These are phyloP conservation scores for Aspidiotus rigidus DNA, from an alignment of 2,888 invertebrate species.

Conservation along the genomic window DNA sequence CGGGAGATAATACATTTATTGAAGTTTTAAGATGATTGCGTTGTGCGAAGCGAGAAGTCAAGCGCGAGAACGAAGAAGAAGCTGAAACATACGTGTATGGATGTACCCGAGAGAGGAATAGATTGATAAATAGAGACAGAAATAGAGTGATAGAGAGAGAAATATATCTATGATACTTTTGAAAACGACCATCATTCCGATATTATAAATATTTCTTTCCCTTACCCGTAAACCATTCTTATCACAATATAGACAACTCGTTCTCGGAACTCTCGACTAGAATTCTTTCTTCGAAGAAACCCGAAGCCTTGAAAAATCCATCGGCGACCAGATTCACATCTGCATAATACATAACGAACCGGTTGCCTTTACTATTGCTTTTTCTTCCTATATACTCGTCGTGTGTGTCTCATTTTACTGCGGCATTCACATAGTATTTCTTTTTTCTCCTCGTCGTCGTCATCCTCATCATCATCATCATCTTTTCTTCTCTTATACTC, in stretches of 20 bases:
- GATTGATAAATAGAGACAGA: too few relatives aligned
- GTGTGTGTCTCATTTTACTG: constrained; percentile 24
- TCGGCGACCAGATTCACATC: constrained; percentile 33
- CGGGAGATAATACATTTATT: too few relatives aligned
- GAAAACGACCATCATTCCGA: constrained; percentile 25
- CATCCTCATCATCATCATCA: background rate
- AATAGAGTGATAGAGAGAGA: too few relatives aligned
- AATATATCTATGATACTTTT: constrained; percentile 11
- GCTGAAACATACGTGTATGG: too few relatives aligned
- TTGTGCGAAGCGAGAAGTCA: too few relatives aligned
- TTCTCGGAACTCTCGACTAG: constrained; percentile 32
- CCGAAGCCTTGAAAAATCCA: constrained; percentile 34
- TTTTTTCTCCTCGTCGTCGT: background rate
- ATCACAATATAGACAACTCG: constrained; percentile 31
- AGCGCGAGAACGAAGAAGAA: too few relatives aligned
- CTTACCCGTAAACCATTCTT: constrained; percentile 32
- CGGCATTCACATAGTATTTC: background rate
- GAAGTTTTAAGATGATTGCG: too few relatives aligned
- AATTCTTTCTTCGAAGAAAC: constrained; percentile 32
- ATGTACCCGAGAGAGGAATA: too few relatives aligned
- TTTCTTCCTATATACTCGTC: constrained; percentile 16
- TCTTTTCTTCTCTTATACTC: background rate
- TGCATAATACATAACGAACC: constrained; percentile 33
- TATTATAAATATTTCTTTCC: constrained; percentile 32
- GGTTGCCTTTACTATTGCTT: constrained; percentile 30